Conservation (phyloP, 2,113 vertebrate species). For the Malurus melanocephalus region DNA sequence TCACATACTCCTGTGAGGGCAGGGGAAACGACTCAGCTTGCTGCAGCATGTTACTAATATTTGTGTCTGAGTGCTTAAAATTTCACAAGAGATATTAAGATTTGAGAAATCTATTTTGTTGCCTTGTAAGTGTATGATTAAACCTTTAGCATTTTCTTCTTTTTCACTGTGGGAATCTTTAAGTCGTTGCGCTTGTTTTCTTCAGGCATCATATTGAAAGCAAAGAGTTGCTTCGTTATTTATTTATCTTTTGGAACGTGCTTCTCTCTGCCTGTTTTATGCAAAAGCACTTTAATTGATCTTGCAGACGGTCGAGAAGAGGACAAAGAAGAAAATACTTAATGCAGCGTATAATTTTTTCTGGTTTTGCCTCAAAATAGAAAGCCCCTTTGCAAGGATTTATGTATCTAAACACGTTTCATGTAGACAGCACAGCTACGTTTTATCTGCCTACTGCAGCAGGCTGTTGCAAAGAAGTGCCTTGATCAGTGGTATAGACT, state of each 20-base stretch:
- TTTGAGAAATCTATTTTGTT: slow-evolving; percentile 1
- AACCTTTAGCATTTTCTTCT: neutral
- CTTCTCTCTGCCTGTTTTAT: neutral
- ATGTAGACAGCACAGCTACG: neutral
- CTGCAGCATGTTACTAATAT: neutral
- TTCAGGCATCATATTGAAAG: neutral
- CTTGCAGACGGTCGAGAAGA: neutral
- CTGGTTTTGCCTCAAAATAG: slow-evolving; percentile 15
- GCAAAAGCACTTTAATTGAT: slow-evolving; percentile 32
- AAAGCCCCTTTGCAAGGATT: slow-evolving; percentile 9
- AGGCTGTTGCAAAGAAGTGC: neutral
- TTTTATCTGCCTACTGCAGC: slow-evolving; percentile 36
- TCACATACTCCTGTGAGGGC: neutral
- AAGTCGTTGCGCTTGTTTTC: neutral
- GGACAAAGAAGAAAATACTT: slow-evolving; percentile 3
- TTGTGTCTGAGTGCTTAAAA: neutral
- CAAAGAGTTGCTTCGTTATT: neutral
- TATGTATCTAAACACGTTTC: neutral
- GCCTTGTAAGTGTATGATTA: slow-evolving; percentile 4
- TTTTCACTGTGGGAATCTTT: neutral
- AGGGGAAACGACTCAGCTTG: neutral
- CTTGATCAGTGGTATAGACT: neutral
- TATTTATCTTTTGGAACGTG: neutral
- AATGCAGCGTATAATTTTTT: neutral
- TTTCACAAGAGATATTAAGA: neutral